Base-by-base conservation (phyloP, 2,113 vertebrate species). In the Pedionomus torquatus region DNA sequence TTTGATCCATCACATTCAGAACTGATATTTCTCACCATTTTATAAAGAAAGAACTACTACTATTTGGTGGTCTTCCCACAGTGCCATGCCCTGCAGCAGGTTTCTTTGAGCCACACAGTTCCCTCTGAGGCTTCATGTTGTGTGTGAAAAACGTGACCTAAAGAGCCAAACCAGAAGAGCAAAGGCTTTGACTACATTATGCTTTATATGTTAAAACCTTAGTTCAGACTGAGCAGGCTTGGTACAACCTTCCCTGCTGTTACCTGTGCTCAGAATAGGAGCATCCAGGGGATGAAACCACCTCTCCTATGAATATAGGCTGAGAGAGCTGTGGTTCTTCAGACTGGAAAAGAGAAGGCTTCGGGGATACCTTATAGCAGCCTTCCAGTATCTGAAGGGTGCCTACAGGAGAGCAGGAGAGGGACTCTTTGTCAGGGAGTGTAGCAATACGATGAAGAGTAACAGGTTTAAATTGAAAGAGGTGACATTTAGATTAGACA, bases 181-280 rank as follows among this genome's bases (percentile, higher is more conserved):
- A 57, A 75, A 52, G n/a, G 26, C 16, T 84, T 69, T 0, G 0
- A 8, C 4, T 28, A 10, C 54, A 35, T 17, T 28, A 14, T 0
- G 0, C 31, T 66, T 51, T 26, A 20, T 21, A 18, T 9, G 10
- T 58, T 58, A 48, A 58, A 65, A 11, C 17, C 35, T 39, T 31
- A 17, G 28, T 61, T 78, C 49, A 25, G 58, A 28, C 41, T 5
- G 41, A 72, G 44, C 26, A 37, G 18, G 37, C 0, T 0, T 13
- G 16, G 13, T 43, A 5, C 16, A 31, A 68, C 35, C 14, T 72
- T 44, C 37, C 10, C 31, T 71, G 52, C 31, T 70, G 39, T 48
- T 55, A 60, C 23, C 26, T 33, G 19, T 31, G 58, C 65, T 65
- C n/a, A 19, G 28, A 83, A 66, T 0, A 51, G 54, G 24, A 83